phyloP scores from a whole-genome alignment of 2,888 invertebrate genomes.

The Leptopterna dolabrata region DNA sequence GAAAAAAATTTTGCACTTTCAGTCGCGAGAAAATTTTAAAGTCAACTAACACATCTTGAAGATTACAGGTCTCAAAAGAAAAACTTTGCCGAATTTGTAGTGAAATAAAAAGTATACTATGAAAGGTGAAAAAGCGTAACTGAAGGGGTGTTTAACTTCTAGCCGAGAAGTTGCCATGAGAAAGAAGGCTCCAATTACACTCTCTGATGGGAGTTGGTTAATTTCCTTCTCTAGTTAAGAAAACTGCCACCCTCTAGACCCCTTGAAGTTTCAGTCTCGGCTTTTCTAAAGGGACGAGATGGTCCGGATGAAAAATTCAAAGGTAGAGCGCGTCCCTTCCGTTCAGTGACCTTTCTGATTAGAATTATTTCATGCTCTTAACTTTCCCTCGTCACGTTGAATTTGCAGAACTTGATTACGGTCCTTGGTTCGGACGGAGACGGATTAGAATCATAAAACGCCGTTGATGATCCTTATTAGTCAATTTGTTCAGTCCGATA shows the following conservation, averaged over 20 bases:
- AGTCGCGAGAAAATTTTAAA: not conserved
- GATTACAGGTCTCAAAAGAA: not conserved
- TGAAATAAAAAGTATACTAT: not conserved
- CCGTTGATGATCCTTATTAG: too few relatives aligned
- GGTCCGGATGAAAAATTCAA: not conserved
- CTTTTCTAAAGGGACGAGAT: not conserved
- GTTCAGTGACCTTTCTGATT: not conserved
- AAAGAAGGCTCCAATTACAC: conserved; percentile 36
- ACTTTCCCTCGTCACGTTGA: not conserved
- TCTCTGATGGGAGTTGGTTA: conserved; percentile 25
- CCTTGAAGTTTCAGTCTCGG: not conserved
- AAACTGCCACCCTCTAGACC: conserved; percentile 7
- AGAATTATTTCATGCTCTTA: not conserved
- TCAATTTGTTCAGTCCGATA: too few relatives aligned
- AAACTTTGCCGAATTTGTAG: not conserved
- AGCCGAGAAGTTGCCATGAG: not conserved
- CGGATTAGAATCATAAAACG: too few relatives aligned
- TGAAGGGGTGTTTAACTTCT: conserved; percentile 9
- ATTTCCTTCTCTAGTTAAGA: not conserved
- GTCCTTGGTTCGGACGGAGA: too few relatives aligned
- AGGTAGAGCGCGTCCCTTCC: not conserved
- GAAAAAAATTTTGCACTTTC: not conserved
- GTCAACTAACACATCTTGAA: not conserved
- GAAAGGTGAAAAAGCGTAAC: not conserved
- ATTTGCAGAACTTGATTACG: not conserved